phyloP scores from a whole-genome alignment of 2,888 invertebrate species.

The Campopleginae sp. region DNA sequence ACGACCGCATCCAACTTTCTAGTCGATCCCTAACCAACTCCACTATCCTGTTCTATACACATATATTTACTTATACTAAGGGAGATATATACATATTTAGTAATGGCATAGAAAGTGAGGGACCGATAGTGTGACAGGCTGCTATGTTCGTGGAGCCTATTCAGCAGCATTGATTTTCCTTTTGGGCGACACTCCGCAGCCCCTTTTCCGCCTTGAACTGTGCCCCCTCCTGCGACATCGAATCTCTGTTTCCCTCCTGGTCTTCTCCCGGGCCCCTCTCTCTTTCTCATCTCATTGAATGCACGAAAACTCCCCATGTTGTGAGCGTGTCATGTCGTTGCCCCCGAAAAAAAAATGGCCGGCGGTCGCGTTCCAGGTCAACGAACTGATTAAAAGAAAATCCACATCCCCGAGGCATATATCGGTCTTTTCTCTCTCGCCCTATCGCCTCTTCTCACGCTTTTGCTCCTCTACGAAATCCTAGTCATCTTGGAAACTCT shows the following conservation, averaged over 20 bases:
- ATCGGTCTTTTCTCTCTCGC: conserved; percentile 14
- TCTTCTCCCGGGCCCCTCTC: not conserved
- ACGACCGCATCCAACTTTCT: conserved; percentile 61
- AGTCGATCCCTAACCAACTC: conserved; percentile 62
- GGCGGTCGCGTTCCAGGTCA: conserved; percentile 65
- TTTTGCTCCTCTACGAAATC: conserved; percentile 32
- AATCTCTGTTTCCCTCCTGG: conserved; percentile 49
- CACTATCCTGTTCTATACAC: conserved; percentile 38
- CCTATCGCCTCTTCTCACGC: not conserved
- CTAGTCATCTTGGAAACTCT: conserved; percentile 58
- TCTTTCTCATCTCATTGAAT: conserved; percentile 44
- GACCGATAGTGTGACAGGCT: conserved; percentile 72
- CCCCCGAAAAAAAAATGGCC: conserved; percentile 65
- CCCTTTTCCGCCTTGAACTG: conserved; percentile 61
- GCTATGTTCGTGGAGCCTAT: conserved; percentile 76
- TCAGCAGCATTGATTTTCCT: conserved; percentile 82
- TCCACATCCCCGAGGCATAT: conserved; percentile 64
- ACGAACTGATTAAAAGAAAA: conserved; percentile 72
- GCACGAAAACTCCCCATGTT: conserved; percentile 43
- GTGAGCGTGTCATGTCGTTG: conserved; percentile 61
- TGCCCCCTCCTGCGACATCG: conserved; percentile 56
- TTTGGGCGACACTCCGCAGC: conserved; percentile 70
- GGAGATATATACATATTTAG: conserved; percentile 32
- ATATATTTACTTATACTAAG: conserved; percentile 5
- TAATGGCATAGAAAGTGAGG: conserved; percentile 40